These are phyloP conservation scores for Agrochola litura DNA, from an alignment of 2,888 invertebrate species.

Conservation along the genomic window DNA sequence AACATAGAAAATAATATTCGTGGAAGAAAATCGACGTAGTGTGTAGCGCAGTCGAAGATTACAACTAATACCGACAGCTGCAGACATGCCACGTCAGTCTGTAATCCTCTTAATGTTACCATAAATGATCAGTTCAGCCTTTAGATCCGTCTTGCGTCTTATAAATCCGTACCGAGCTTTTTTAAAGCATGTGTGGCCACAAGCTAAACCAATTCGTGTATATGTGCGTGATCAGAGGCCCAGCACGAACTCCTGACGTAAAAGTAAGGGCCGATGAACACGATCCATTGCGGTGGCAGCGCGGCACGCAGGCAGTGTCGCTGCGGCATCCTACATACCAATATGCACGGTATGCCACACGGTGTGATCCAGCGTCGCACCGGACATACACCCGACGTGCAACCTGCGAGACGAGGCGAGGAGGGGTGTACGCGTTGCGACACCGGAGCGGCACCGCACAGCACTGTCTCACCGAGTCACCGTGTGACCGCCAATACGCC, in stretches of 20 bases:
- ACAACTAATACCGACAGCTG: not conserved
- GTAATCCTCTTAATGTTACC: not conserved
- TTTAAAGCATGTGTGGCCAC: not conserved
- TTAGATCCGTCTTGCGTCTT: not conserved
- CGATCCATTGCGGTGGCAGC: too few species aligned
- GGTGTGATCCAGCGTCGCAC: too few species aligned
- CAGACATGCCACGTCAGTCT: not conserved
- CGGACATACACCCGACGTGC: too few species aligned
- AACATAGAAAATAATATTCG: conserved; percentile 3
- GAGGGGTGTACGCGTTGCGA: too few species aligned
- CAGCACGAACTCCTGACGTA: not conserved
- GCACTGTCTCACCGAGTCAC: too few species aligned
- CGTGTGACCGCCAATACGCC: too few species aligned
- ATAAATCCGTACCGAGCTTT: not conserved
- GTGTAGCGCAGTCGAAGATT: not conserved
- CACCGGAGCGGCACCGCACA: too few species aligned
- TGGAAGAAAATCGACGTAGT: not conserved
- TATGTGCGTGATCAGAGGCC: not conserved
- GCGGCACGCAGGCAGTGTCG: too few species aligned
- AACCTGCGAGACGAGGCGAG: too few species aligned
- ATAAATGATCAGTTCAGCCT: not conserved
- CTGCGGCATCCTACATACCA: too few species aligned
- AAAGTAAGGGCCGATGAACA: not conserved
- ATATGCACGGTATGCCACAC: too few species aligned
- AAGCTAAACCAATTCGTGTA: not conserved